phyloP scores from a whole-genome alignment of 2,797 vertebrate genomes.

The Garrulus glandarius region DNA sequence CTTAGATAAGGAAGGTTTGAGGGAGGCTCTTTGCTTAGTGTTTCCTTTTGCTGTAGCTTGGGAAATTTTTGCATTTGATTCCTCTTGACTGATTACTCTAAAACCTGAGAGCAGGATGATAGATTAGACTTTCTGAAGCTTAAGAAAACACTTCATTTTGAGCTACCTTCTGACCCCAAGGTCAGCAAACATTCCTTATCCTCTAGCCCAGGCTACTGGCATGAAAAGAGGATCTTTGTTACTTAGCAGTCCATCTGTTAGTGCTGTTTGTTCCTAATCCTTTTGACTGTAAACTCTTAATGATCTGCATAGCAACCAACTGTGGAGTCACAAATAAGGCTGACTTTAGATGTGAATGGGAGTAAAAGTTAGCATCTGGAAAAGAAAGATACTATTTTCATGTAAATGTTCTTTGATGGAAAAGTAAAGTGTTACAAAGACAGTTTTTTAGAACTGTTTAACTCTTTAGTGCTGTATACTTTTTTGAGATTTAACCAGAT shows the following conservation, averaged over 20 bases:
- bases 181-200: not conserved
- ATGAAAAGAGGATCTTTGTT: not conserved
- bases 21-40: not conserved
- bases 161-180: not conserved
- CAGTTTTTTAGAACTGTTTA: not conserved
- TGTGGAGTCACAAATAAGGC: not conserved
- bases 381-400: not conserved
- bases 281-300: not conserved
- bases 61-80: not conserved
- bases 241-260: conserved; percentile 39
- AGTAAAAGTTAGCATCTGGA: not conserved
- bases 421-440: not conserved
- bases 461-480: not conserved
- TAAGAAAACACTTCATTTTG: not conserved
- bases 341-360: not conserved
- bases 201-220: not conserved
- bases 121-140: not conserved
- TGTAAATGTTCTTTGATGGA: not conserved
- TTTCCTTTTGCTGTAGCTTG: not conserved
- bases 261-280: not conserved
- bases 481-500: not conserved
- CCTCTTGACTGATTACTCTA: not conserved
- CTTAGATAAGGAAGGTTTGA: not conserved
- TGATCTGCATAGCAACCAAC: not conserved
- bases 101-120: not conserved